A percentile compares a stretch with the other conserved stretches of the same genome.
Evolutionary conservation across 2,797 vertebrate species (phyloP).

Genomic region (Neomorphus geoffroyi): DNA sequence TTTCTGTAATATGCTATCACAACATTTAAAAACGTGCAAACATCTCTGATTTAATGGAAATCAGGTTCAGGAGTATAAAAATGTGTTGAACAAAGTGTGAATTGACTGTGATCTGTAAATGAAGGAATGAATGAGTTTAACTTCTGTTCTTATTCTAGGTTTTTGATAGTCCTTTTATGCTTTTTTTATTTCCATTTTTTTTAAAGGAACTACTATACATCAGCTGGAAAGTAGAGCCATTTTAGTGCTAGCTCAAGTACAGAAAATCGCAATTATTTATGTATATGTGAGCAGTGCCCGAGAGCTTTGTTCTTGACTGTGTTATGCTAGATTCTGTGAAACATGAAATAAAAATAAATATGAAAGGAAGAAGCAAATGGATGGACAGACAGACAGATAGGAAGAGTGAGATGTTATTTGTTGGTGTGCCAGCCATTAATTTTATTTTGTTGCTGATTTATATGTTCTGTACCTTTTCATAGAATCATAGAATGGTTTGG

Average conservation of each 20-base stretch:
- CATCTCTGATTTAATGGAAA: background rate
- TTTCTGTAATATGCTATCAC: background rate
- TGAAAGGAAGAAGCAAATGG: background rate
- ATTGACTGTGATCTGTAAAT: background rate
- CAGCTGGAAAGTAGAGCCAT: background rate
- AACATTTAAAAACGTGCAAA: background rate
- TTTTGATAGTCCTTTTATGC: background rate
- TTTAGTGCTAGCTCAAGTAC: background rate
- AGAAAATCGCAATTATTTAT: background rate
- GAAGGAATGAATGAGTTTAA: background rate
- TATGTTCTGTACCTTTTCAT: background rate
- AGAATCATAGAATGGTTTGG: too few relatives aligned
- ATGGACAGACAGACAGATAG: background rate
- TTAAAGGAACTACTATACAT: background rate
- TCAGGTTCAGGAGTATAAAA: background rate
- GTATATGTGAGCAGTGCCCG: background rate
- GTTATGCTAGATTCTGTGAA: background rate
- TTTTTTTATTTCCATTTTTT: fast-evolving
- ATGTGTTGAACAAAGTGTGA: background rate
- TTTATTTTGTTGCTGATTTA: background rate
- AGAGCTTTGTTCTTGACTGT: background rate
- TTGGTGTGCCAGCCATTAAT: background rate
- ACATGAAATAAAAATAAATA: background rate
- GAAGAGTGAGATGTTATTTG: background rate
- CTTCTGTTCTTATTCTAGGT: background rate